phyloP scores from a whole-genome alignment of 2,888 invertebrate genomes.

The Epinotia demarniana region DNA sequence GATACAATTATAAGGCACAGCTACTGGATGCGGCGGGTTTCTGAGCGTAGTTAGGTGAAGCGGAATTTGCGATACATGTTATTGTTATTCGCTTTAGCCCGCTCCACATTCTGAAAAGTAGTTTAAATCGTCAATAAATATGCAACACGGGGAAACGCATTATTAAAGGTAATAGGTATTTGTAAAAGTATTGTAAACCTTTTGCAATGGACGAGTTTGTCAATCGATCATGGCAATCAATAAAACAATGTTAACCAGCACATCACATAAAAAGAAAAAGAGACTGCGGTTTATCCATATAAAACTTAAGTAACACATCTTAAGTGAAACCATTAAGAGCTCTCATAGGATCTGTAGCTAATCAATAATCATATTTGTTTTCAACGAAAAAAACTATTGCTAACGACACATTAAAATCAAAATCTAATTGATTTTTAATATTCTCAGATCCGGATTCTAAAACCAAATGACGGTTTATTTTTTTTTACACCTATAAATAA shows the following conservation, averaged over 20 bases:
- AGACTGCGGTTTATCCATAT: neutral
- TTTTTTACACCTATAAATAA: slow-evolving; percentile 19
- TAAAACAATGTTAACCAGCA: slow-evolving; percentile 3
- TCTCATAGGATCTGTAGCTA: neutral
- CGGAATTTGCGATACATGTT: neutral
- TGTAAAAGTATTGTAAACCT: neutral
- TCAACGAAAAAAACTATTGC: neutral
- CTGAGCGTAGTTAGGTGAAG: neutral
- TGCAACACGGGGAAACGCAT: neutral
- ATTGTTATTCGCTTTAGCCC: neutral
- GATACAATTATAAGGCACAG: slow-evolving; percentile 23
- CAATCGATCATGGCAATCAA: slow-evolving; percentile 4
- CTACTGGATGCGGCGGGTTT: slow-evolving; percentile 20
- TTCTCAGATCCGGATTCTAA: slow-evolving; percentile 7
- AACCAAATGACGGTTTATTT: slow-evolving; percentile 20
- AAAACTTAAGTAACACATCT: slow-evolving; percentile 1
- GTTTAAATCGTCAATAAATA: neutral
- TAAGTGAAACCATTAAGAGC: slow-evolving; percentile 13
- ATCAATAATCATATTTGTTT: neutral
- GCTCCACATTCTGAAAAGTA: neutral
- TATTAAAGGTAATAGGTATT: no score
- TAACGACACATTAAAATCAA: slow-evolving; percentile 1
- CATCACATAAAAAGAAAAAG: neutral
- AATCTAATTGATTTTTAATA: slow-evolving; percentile 31
- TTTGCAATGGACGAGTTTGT: slow-evolving; percentile 12